Conservation (phyloP, 1,140 invertebrate species). For the Drosophila ercepeae region DNA sequence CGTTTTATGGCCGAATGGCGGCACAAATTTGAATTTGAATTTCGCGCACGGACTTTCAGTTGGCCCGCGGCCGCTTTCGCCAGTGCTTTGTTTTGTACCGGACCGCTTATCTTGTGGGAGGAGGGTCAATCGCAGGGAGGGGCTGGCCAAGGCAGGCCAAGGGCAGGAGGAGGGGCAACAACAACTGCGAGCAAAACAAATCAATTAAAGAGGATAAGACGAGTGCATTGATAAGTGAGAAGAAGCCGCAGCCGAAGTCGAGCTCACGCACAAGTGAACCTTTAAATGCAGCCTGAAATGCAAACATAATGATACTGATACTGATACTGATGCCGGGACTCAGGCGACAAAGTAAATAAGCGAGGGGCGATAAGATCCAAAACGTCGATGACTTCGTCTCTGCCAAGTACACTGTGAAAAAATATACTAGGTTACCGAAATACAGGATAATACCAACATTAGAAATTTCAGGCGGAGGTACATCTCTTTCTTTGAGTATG, state of each 20-base stretch:
- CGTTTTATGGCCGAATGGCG: constrained; percentile 69
- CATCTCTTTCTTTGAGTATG: background rate
- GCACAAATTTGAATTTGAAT: constrained; percentile 54
- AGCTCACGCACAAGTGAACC: constrained; percentile 28
- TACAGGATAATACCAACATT: constrained; percentile 17
- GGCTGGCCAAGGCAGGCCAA: background rate
- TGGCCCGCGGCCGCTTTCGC: constrained; percentile 16
- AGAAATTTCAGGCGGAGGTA: no score
- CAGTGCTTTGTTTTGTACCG: constrained; percentile 22
- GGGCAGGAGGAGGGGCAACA: background rate
- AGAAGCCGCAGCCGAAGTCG: constrained; percentile 14
- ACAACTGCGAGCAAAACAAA: constrained; percentile 62
- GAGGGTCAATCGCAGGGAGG: background rate
- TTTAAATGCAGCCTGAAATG: constrained; percentile 19
- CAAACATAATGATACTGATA: constrained; percentile 15
- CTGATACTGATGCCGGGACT: background rate
- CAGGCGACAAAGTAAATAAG: constrained; percentile 29
- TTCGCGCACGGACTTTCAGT: constrained; percentile 45
- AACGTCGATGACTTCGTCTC: constrained; percentile 51
- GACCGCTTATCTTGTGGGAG: constrained; percentile 6
- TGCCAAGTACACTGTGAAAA: constrained; percentile 30
- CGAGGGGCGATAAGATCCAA: constrained; percentile 54
- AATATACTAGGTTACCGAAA: background rate
- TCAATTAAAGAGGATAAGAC: constrained; percentile 58
- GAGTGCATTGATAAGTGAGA: constrained; percentile 70